These are phyloP conservation scores for Megaceryle torquata DNA, from an alignment of 2,113 vertebrate species.

Conservation along the genomic window DNA sequence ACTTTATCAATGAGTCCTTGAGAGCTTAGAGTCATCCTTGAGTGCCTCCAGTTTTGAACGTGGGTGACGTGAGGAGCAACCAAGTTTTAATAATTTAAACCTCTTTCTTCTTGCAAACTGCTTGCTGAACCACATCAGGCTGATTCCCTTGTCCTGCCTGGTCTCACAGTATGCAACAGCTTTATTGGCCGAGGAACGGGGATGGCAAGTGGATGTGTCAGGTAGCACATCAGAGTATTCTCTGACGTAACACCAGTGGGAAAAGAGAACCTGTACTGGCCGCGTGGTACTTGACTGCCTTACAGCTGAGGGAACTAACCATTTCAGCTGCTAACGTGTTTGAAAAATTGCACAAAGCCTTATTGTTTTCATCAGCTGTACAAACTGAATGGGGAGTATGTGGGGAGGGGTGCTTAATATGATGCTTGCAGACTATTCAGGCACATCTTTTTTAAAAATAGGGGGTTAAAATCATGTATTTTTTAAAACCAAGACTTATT, in stretches of 20 bases:
- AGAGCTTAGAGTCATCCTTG: not conserved
- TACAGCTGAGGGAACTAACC: rapidly evolving
- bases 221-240: not conserved
- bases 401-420: too few relatives aligned
- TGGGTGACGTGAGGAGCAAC: rapidly evolving
- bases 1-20: not conserved
- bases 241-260: not conserved
- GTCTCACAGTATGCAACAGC: rapidly evolving
- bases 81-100: not conserved
- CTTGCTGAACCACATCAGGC: not conserved
- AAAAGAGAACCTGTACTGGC: not conserved
- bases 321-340: not conserved
- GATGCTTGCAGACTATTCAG: not conserved
- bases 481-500: rapidly evolving
- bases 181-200: not conserved
- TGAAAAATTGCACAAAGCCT: not conserved
- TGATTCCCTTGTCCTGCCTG: not conserved
- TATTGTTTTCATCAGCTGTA: not conserved
- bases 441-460: not conserved
- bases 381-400: too few relatives aligned
- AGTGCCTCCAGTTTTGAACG: not conserved
- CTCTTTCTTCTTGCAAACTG: not conserved
- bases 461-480: not conserved
- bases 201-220: rapidly evolving
- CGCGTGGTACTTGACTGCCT: too few relatives aligned